Conservation (phyloP, 2,113 vertebrate species). For the Deroptyus accipitrinus region DNA sequence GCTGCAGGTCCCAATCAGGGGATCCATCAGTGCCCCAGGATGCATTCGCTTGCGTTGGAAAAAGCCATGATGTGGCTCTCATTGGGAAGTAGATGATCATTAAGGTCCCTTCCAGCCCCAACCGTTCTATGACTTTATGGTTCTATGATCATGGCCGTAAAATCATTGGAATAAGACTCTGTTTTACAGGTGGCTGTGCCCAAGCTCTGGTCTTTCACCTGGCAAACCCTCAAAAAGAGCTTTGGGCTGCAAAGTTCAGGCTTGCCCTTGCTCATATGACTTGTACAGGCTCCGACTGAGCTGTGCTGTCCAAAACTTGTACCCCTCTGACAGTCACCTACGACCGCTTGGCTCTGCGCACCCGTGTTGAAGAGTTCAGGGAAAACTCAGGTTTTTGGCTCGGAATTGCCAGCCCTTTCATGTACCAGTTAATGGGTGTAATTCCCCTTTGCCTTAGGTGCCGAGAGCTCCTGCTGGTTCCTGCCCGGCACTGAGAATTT, state of each 20-base stretch:
- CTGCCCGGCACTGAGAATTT: rapidly evolving
- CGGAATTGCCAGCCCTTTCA: neutral
- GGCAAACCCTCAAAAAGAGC: neutral
- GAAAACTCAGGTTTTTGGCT: neutral
- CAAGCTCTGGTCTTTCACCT: neutral
- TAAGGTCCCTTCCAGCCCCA: neutral
- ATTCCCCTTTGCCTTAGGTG: neutral
- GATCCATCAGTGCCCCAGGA: neutral
- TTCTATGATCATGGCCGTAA: neutral
- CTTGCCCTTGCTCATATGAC: neutral
- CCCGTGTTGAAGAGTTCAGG: neutral
- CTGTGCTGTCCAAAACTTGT: neutral
- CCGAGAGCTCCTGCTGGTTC: neutral
- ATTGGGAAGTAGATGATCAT: neutral
- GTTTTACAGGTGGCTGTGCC: neutral
- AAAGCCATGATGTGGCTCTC: neutral
- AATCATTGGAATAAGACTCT: too few relatives aligned
- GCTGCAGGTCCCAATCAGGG: neutral
- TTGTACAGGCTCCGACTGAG: rapidly evolving
- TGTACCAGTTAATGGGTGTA: neutral
- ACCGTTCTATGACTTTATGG: neutral
- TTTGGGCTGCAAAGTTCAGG: neutral
- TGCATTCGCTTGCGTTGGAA: neutral
- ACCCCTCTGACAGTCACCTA: neutral
- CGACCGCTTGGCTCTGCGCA: neutral